Base-by-base conservation (phyloP, 2,113 vertebrate genomes). In the Myotis lucifugus region DNA sequence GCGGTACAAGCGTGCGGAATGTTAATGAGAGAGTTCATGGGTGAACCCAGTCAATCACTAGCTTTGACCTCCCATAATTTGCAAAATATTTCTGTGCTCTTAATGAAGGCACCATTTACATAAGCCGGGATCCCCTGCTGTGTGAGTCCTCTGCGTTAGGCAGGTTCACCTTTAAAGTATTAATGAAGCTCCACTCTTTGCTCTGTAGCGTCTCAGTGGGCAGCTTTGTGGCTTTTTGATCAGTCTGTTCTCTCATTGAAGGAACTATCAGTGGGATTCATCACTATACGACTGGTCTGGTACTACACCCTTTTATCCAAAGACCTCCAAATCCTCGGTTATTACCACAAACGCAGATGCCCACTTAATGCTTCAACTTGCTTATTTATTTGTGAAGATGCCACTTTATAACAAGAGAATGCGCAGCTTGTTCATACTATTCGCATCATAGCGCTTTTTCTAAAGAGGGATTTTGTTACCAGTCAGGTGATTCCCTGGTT, bases 31-130 rank as follows among this genome's bases (percentile, higher is more conserved):
- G 69, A 61, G 82, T 91, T 93, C 82, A 86, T 6, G 50, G 92
- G 74, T 95, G 93, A 95, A 88, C 48, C 37, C 82, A 96, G 88
- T 88, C 97, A 88, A 82, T 96, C 95, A 92, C 90, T 90, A 37
- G 59, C 32, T 83, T 54, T 96, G 95, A 96, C 97, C 90, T 95
- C 92, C 32, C 73, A 84, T 97, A 93, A 97, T 97, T 83, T 95
- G 88, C 82, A 96, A 96, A 97, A 96, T 95, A 96, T 95, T 94
- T 95, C 95, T 90, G 93, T 96, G 61, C 93, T 85, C 56, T 95
- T 97, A 97, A 97, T 95, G 95, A 97, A 96, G 92, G 88, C 72
- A 61, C 87, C 82, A 97, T 97, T 97, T 97, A 86, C 97, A 97
- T 97, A 97, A 95, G 95, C 90, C 83, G 42, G 46, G 6, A n/a